Evolutionary conservation across 2,113 vertebrate genomes (phyloP).

Genomic region (Dermatemys mawii): DNA sequence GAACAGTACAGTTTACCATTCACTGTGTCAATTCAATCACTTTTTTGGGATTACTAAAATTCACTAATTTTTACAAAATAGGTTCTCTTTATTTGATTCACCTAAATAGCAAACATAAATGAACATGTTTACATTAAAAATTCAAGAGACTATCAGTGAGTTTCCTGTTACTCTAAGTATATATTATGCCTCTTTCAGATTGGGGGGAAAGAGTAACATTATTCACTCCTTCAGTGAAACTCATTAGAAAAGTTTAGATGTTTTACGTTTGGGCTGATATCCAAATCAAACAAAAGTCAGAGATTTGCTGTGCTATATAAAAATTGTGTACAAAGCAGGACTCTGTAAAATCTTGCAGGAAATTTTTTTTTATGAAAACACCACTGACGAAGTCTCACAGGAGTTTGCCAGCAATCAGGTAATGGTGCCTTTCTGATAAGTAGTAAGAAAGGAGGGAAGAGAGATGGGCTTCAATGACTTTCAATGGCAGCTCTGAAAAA

Average conservation of each 20-base stretch:
- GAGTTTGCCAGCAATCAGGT: too few species aligned
- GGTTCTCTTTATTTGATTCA: not conserved
- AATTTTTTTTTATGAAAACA: too few species aligned
- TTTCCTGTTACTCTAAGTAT: slow-evolving; percentile 1
- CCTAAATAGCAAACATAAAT: not conserved
- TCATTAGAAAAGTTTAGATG: slow-evolving; percentile 39
- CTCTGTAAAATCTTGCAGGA: too few species aligned
- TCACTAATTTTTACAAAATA: not conserved
- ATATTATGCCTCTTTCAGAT: not conserved
- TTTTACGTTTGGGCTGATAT: slow-evolving; percentile 17
- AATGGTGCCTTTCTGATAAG: too few species aligned
- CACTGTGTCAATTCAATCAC: not conserved
- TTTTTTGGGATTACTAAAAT: not conserved
- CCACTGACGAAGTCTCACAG: too few species aligned
- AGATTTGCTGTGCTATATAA: not conserved
- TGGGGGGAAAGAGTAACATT: not conserved
- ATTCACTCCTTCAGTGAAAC: slow-evolving; percentile 38
- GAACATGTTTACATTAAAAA: not conserved
- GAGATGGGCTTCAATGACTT: not conserved
- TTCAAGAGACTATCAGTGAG: not conserved
- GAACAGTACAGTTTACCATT: not conserved
- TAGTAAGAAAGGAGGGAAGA: not conserved
- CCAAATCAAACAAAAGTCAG: slow-evolving; percentile 48
- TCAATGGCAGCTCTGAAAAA: not conserved
- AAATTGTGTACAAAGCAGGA: too few species aligned